Percentiles rank a stretch among this genome's conserved stretches.
phyloP scores from a whole-genome alignment of 2,113 vertebrate genomes.

The Paramormyrops kingsleyae region DNA sequence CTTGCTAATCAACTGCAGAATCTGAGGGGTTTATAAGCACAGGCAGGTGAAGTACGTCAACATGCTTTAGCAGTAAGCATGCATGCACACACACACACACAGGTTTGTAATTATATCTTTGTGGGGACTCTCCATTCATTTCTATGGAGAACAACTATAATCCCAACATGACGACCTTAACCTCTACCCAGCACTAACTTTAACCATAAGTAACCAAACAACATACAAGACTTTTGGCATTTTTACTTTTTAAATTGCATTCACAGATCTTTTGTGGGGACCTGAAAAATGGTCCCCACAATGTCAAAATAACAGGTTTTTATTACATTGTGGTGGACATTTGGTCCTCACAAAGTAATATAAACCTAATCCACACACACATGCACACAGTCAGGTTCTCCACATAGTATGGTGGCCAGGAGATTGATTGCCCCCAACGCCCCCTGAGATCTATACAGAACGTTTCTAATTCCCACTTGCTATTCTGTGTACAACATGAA shows the following conservation, averaged over 20 bases:
- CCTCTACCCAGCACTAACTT: too few relatives aligned
- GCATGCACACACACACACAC: neutral
- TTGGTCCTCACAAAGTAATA: too few relatives aligned
- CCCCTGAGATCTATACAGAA: constrained; percentile 43
- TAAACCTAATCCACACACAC: neutral
- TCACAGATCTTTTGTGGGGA: too few relatives aligned
- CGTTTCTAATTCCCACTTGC: neutral
- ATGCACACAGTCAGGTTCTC: neutral
- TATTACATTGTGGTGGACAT: too few relatives aligned
- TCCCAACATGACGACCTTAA: too few relatives aligned
- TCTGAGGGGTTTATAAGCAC: neutral
- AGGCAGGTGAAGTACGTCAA: neutral
- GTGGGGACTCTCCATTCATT: too few relatives aligned
- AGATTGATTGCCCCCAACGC: constrained; percentile 26
- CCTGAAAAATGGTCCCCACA: too few relatives aligned
- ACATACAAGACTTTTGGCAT: too few relatives aligned
- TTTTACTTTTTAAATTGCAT: too few relatives aligned
- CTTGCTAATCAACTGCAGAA: neutral
- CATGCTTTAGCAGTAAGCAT: neutral
- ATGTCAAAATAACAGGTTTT: too few relatives aligned
- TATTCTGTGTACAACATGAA: constrained; percentile 4
- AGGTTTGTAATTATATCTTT: neutral
- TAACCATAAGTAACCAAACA: too few relatives aligned
- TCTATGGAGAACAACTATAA: too few relatives aligned
- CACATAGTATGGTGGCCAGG: constrained; percentile 11